Evolutionary conservation across 2,113 vertebrate genomes (phyloP).

Genomic region (Taxidea taxus): DNA sequence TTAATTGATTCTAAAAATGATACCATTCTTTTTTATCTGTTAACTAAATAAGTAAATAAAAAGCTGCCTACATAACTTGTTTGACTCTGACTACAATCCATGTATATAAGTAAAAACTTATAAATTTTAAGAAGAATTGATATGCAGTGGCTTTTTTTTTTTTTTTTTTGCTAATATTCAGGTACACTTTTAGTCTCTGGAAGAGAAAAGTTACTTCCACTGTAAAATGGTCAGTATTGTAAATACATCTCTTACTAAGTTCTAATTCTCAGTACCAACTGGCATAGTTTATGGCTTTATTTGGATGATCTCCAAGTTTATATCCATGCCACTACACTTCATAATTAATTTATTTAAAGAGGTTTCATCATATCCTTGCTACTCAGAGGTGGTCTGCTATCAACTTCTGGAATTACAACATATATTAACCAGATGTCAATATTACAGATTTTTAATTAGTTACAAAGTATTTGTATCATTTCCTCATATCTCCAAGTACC

Average conservation of each 20-base stretch:
- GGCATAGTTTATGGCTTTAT: conserved; percentile 80
- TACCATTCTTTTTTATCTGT: not conserved
- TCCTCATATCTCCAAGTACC: conserved; percentile 49
- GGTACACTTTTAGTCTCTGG: conserved; percentile 68
- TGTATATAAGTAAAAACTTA: no score
- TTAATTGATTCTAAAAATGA: conserved; percentile 51
- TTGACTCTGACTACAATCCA: conserved; percentile 1
- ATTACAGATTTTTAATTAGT: conserved; percentile 75
- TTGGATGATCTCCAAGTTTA: conserved; percentile 80
- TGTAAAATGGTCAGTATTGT: conserved; percentile 70
- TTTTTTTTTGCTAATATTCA: conserved; percentile 50
- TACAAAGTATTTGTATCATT: conserved; percentile 66
- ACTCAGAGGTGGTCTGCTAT: conserved; percentile 57
- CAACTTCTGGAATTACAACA: conserved; percentile 65
- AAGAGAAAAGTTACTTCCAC: conserved; percentile 73
- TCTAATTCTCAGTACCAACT: conserved; percentile 79
- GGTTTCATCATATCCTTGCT: conserved; percentile 67
- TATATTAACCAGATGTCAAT: conserved; percentile 79
- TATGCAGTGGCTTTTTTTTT: conserved; percentile 51
- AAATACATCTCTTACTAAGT: conserved; percentile 76
- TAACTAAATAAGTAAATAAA: conserved; percentile 64
- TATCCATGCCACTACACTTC: conserved; percentile 63
- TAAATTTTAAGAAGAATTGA: conserved; percentile 46
- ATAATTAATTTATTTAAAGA: conserved; percentile 82
- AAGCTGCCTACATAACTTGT: not conserved